Conservation (phyloP, 2,797 vertebrate genomes). For the Loriculus beryllinus region DNA sequence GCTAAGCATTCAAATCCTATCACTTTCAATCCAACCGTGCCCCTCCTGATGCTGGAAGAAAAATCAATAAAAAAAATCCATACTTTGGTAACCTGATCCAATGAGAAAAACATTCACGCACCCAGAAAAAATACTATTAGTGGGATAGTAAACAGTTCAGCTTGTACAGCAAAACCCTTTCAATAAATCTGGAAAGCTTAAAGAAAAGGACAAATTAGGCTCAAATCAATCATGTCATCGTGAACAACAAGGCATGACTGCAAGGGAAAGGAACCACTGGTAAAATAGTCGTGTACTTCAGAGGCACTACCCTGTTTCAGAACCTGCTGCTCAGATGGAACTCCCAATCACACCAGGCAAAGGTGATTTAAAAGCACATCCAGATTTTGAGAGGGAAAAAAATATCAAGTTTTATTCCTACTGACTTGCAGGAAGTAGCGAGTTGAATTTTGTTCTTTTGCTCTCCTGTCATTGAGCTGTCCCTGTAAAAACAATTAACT, state of each 20-base stretch:
- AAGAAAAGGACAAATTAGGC: neutral
- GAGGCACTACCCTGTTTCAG: neutral
- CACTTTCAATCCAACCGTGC: neutral
- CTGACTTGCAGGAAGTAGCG: neutral
- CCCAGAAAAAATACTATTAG: neutral
- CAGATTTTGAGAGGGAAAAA: neutral
- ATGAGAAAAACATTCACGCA: neutral
- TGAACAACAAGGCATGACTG: neutral
- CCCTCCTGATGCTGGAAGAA: neutral
- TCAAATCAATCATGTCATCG: neutral
- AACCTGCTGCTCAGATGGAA: neutral
- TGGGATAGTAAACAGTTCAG: neutral
- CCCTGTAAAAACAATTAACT: neutral
- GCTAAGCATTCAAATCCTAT: neutral
- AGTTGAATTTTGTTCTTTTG: neutral
- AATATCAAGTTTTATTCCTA: neutral
- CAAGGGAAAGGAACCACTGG: neutral
- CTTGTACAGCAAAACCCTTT: neutral
- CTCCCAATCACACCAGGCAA: neutral
- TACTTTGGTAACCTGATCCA: neutral
- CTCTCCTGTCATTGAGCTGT: accelerated
- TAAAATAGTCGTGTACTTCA: neutral
- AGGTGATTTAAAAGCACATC: neutral
- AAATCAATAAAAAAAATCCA: neutral
- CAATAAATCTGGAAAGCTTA: neutral